Conservation (phyloP, 2,113 vertebrate species). For the Camarhynchus parvulus region DNA sequence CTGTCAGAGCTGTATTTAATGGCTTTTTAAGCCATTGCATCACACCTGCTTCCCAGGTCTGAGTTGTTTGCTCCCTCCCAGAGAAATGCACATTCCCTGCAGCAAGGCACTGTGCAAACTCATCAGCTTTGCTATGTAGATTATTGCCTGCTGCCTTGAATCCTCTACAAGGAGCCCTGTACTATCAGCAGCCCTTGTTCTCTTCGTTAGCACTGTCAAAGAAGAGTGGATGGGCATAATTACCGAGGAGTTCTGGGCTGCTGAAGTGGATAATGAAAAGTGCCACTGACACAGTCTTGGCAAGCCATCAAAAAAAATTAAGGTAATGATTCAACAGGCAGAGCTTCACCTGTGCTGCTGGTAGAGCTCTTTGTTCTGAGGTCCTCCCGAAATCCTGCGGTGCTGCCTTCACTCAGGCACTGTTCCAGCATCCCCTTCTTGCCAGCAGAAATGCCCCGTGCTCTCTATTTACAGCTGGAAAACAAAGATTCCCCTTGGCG, state of each 20-base stretch:
- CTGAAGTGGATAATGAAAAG: conserved; percentile 65
- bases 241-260: conserved; percentile 47
- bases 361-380: background rate
- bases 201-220: conserved; percentile 28
- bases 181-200: conserved; percentile 16
- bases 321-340: background rate
- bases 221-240: conserved; percentile 54
- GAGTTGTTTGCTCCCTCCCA: background rate
- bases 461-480: accelerated
- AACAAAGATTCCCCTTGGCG: background rate
- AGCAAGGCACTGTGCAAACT: background rate
- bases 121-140: background rate
- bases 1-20: background rate
- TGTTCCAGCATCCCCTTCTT: background rate
- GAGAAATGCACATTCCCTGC: background rate
- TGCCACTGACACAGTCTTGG: conserved; percentile 36
- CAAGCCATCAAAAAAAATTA: conserved; percentile 25
- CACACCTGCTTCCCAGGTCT: background rate
- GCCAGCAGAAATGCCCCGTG: background rate
- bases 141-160: background rate
- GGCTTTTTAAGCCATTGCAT: background rate
- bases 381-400: accelerated
- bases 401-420: background rate
- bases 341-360: background rate
- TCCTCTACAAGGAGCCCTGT: background rate